Base-by-base conservation (phyloP, 1,140 invertebrate genomes). In the Ylistrum balloti region DNA sequence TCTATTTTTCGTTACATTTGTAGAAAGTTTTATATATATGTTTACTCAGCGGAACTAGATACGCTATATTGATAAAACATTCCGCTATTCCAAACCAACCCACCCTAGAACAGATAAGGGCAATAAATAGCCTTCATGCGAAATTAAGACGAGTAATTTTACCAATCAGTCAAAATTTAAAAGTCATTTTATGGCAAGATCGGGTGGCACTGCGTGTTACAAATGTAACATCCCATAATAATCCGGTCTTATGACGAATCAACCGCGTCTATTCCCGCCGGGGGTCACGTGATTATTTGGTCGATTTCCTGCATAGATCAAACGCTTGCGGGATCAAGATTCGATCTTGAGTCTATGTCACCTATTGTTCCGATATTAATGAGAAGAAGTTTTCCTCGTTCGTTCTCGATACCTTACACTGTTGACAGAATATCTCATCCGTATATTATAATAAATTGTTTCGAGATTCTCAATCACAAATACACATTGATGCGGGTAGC, bases 161-260 rank as follows among this genome's bases (percentile, higher is more conserved):
- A 74, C 56, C 56, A 74, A 74, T 74, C 56, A 74, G 56, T 74
- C 56, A 74, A 74, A 74, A 74, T 74, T 74, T 74, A 74, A 74
- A 74, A 28, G 56, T 74, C 56, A 74, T 74, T 74, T 74, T 74
- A 74, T 74, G 22, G 56, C 56, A 74, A 74, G 56, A 74, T 74
- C 56, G 56, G 56, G 5, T 74, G 56, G 56, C 56, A 74, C 56
- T 74, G n/a, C 56, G 56, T 74, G 56, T 74, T 74, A 74, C 56
- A 74, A 74, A 74, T 74, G 56, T 74, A 74, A 74, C 56, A 74
- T 74, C 56, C 56, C 56, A 74, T 74, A 74, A 74, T 74, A 74
- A 74, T 74, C 56, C 28, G 56, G n/a, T 28, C 56, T 74, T 74
- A 74, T 74, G 56, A 74, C 56, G 56, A 74, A 74, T 74, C 56